A percentile compares a stretch with the other conserved stretches of the same genome.
These are phyloP conservation scores for Chlorodrepanis virens DNA, from an alignment of 2,113 vertebrate species.

Conservation along the genomic window DNA sequence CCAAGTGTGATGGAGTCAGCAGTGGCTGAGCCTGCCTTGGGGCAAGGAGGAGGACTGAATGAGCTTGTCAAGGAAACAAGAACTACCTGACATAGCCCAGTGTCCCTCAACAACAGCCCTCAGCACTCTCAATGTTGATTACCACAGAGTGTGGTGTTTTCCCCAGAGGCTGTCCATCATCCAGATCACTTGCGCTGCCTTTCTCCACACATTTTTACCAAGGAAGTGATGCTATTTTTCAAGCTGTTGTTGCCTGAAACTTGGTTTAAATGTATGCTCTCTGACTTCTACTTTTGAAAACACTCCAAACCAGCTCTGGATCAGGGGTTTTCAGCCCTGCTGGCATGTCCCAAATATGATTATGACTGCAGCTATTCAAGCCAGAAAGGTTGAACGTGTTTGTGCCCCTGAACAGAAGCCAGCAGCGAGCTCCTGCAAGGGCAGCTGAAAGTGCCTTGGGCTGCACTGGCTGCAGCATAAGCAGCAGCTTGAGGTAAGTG, in stretches of 20 bases:
- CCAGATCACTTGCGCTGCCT: accelerated
- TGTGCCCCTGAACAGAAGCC: not conserved
- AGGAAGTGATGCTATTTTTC: not conserved
- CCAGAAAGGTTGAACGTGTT: not conserved
- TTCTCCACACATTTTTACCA: not conserved
- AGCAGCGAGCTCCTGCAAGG: not conserved
- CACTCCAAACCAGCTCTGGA: not conserved
- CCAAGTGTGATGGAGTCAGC: not conserved
- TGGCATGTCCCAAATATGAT: not conserved
- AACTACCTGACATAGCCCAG: not conserved
- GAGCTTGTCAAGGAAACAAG: not conserved
- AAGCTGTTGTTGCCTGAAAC: not conserved
- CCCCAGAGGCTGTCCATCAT: not conserved
- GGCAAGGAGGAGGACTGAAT: not conserved
- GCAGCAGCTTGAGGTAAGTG: not conserved
- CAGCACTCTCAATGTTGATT: not conserved
- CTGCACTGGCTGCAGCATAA: not conserved
- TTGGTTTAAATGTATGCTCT: not conserved
- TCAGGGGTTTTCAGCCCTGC: not conserved
- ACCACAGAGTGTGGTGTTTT: not conserved
- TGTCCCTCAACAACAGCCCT: not conserved
- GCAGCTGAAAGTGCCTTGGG: not conserved
- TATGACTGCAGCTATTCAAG: not conserved
- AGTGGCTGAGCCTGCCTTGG: accelerated
- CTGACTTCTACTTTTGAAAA: not conserved